Percentiles rank a stretch among this genome's conserved stretches.
These are phyloP conservation scores for Drosophila erecta DNA, from an alignment of 1,140 invertebrate species.

Conservation along the genomic window DNA sequence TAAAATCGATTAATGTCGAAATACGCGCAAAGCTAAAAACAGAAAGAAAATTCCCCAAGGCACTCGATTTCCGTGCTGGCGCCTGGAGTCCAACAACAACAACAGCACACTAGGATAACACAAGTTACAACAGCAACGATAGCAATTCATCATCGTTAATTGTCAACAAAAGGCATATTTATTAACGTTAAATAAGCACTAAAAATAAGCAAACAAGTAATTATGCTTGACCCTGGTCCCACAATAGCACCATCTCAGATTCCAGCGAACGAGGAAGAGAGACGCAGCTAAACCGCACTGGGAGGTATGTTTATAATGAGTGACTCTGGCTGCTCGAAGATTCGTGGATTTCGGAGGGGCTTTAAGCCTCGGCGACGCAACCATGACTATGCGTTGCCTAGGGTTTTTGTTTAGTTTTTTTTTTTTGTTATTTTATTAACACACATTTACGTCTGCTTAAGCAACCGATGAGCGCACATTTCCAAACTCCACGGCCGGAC, in stretches of 20 bases:
- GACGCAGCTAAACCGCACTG: conserved; percentile 33
- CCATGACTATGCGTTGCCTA: conserved; percentile 56
- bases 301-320: conserved; percentile 48
- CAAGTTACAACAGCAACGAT: conserved; percentile 5
- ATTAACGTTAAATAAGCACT: conserved; percentile 73
- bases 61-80: conserved; percentile 41
- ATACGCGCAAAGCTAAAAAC: conserved; percentile 30
- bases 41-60: conserved; percentile 29
- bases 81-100: conserved; percentile 32
- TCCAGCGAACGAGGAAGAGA: conserved; percentile 39
- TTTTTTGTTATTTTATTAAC: conserved; percentile 51
- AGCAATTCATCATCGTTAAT: conserved; percentile 49
- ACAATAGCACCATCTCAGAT: conserved; percentile 61
- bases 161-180: conserved; percentile 66
- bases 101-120: conserved; percentile 20
- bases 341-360: conserved; percentile 1
- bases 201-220: conserved; percentile 73
- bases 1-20: conserved; percentile 43
- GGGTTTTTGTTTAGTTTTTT: conserved; percentile 12
- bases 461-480: conserved; percentile 33
- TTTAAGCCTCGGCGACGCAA: conserved; percentile 36
- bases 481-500: conserved; percentile 37
- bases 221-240: conserved; percentile 81
- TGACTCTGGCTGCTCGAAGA: conserved; percentile 12
- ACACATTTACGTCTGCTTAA: conserved; percentile 41